Evolutionary conservation across 1,140 invertebrate genomes (phyloP), one percentile per base, ranked within the genome.

Genomic region (Helicoverpa zea): DNA sequence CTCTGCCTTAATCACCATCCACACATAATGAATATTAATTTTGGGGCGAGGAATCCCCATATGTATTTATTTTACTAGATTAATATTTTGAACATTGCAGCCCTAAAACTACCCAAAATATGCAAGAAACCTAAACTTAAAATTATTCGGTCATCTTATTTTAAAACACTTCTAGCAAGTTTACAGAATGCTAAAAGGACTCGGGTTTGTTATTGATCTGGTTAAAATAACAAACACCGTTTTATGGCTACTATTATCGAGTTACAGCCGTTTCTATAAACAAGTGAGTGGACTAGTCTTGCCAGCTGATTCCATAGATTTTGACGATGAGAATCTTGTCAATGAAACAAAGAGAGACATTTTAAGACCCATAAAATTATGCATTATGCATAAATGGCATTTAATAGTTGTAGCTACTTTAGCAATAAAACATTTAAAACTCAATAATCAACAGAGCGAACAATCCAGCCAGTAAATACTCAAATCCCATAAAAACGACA

Each of bases 201-300:
- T 77, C 56, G 58, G 47, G 49, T 76, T 77, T 90, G 90, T 91
- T 91, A 91, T 89, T 89, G 88, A 90, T 92, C 85, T 81, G 82
- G 66, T 85, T 89, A 86, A 88, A 92, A 91, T 91, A 92, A 91
- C 89, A 91, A 90, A 90, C 90, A 89, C n/a, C 51, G 80, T 79
- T 90, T 89, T 90, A 88, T 83, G 85, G 84, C 58, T 76, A 35
- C 81, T 86, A 89, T 91, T 91, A 92, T 89, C 86, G 83, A 80
- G 84, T 87, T 83, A 86, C 84, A 81, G 84, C 82, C 72, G 80
- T 70, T 77, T 5, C 49, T 54, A 77, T 56, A 77, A 77, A 77
- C 75, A 77, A 66, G 47, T 43, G 51, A 59, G 70, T 76, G 43
- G 43, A 76, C 74, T 63, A 63, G 74, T 52, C 47, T n/a, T 51